Evolutionary conservation across 1,140 invertebrate genomes (phyloP).

Genomic region (Mizuhopecten yessoensis): DNA sequence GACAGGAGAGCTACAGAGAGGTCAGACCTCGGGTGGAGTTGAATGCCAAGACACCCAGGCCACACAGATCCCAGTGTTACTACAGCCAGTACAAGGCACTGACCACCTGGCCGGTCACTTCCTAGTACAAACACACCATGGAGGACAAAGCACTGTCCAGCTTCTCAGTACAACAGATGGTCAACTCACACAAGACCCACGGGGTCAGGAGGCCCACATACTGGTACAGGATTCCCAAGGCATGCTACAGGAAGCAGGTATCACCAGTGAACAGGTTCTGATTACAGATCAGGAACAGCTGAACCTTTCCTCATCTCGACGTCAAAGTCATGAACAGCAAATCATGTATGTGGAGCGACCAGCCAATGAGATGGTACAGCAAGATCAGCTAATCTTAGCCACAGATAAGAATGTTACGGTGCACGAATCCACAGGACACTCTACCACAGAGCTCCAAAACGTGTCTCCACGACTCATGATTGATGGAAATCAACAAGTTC

Average conservation of each 20-base stretch:
- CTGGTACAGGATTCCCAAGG: conserved; percentile 8
- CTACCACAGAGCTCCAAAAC: neutral
- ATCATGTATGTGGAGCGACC: conserved; percentile 14
- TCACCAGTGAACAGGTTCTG: neutral
- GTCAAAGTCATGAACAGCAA: conserved; percentile 6
- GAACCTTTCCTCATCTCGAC: neutral
- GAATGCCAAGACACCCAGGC: conserved; percentile 45
- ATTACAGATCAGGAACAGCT: conserved; percentile 2
- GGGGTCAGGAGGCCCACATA: neutral
- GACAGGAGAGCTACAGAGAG: neutral
- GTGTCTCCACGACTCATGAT: neutral
- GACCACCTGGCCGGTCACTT: neutral
- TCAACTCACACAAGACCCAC: neutral
- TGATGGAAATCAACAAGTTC: conserved; percentile 2
- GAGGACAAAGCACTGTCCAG: conserved; percentile 2
- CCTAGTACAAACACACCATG: conserved; percentile 19
- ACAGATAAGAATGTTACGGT: neutral
- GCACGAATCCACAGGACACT: neutral
- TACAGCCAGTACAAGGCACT: conserved; percentile 42
- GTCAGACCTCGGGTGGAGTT: neutral
- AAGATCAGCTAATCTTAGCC: neutral
- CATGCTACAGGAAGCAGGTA: neutral
- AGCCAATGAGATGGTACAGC: conserved; percentile 5
- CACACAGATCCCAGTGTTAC: conserved; percentile 44
- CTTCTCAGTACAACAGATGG: neutral